Evolutionary conservation across 2,888 invertebrate species (phyloP), one percentile per base, ranked within the genome.

Genomic region (Ashinkailepas kermadecensis): DNA sequence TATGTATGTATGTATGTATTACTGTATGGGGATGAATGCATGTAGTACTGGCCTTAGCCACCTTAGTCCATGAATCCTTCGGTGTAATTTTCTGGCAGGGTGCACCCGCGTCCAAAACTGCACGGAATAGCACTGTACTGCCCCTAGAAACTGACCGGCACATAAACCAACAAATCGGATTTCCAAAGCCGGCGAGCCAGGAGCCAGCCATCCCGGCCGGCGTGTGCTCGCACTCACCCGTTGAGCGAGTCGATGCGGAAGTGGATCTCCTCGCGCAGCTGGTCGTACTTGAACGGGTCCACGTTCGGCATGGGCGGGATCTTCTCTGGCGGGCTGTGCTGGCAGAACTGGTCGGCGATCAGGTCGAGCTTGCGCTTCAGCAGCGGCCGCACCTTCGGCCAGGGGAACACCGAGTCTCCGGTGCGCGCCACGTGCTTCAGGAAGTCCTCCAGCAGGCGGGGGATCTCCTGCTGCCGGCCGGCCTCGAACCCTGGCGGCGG

Each of bases 321-420:
- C 84, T 95, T 91, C 86, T 95, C 95, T 80, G 93, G 92, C 7
- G 87, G 87, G 82, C 85, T 85, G 64, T 92, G 92, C 88, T 95
- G 94, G 86, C 94, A 92, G 67, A 18, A 25, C 64, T 64, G 11
- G n/a, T 56, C 93, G 86, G 97, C 94, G 78, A 96, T 96, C 85
- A 91, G 91, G 70, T 95, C 90, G 74, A 97, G 89, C 88, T 97
- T 97, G 87, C 94, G 93, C 84, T 94, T 92, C 87, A 97, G 94
- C 85, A 97, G 91, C 87, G 93, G 92, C 88, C 95, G 95, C 81
- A 97, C 91, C 84, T 93, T 90, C 78, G 93, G 89, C 97, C 97
- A 97, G 86, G 95, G 95, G 87, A 95, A 97, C 84, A 97, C 92
- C 65, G 95, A 95, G 89, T 97, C 95, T 84, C 97, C 97, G 86